These are phyloP conservation scores for Vanacampus margaritifer DNA, from an alignment of 2,113 vertebrate genomes.

Conservation along the genomic window DNA sequence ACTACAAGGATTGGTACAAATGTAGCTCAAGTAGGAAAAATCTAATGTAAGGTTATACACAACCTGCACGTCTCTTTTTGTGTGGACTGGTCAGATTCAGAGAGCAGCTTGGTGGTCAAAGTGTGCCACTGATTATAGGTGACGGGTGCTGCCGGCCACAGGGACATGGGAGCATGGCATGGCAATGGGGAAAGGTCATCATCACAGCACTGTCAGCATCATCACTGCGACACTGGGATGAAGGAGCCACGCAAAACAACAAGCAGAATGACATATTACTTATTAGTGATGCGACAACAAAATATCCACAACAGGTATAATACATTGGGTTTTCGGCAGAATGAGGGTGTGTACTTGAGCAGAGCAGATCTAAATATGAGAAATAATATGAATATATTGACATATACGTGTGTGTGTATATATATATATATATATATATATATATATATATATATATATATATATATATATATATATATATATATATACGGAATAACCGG, in stretches of 20 bases:
- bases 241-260: conserved; percentile 47
- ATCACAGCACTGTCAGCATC: conserved; percentile 56
- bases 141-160: conserved; percentile 67
- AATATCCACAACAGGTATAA: neutral
- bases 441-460: no score
- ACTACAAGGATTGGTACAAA: neutral
- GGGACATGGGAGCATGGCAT: conserved; percentile 56
- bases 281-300: neutral
- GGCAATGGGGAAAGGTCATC: conserved; percentile 66
- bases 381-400: no score
- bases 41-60: neutral
- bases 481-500: no score
- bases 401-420: no score
- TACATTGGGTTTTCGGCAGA: neutral
- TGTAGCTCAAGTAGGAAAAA: conserved; percentile 1
- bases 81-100: conserved; percentile 30
- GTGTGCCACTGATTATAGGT: conserved; percentile 57
- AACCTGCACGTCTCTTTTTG: conserved; percentile 17
- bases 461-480: no score
- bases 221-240: conserved; percentile 44
- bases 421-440: no score
- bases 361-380: no score
- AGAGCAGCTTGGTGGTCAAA: conserved; percentile 41
- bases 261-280: conserved; percentile 9
- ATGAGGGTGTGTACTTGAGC: neutral